phyloP scores from a whole-genome alignment of 2,797 vertebrate genomes.

The Adrianichthys oophorus region DNA sequence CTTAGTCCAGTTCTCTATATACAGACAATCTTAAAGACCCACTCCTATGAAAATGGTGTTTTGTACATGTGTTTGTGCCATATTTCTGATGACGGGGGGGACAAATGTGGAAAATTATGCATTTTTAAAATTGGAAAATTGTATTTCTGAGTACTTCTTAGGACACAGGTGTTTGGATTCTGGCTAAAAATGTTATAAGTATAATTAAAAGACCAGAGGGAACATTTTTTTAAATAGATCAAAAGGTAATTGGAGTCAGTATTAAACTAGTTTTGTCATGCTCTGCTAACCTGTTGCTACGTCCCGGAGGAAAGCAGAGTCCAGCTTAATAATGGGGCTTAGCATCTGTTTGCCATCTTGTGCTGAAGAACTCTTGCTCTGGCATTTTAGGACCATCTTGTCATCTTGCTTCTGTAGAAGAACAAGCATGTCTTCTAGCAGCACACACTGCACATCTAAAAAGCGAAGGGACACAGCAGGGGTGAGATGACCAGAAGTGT shows the following conservation, averaged over 20 bases:
- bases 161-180: too few species aligned
- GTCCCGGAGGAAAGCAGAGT: conserved; percentile 86
- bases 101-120: too few species aligned
- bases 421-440: conserved; percentile 87
- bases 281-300: conserved; percentile 86
- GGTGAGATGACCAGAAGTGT: not conserved
- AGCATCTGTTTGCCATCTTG: conserved; percentile 91
- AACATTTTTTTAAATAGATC: conserved; percentile 2
- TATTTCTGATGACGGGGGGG: too few species aligned
- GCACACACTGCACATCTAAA: conserved; percentile 86
- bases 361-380: conserved; percentile 83
- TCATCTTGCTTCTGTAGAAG: conserved; percentile 90
- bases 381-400: conserved; percentile 88
- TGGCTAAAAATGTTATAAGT: too few species aligned
- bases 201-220: too few species aligned
- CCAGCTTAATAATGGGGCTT: conserved; percentile 88
- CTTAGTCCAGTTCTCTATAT: too few species aligned
- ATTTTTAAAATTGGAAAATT: too few species aligned
- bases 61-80: too few species aligned
- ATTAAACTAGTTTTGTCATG: not conserved
- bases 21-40: too few species aligned
- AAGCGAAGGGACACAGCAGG: not conserved
- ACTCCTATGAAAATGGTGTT: too few species aligned
- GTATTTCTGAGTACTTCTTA: too few species aligned
- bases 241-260: not conserved